Evolutionary conservation across 2,797 vertebrate genomes (phyloP), one percentile per base, ranked within the genome.

Genomic region (Hemibagrus guttatus): DNA sequence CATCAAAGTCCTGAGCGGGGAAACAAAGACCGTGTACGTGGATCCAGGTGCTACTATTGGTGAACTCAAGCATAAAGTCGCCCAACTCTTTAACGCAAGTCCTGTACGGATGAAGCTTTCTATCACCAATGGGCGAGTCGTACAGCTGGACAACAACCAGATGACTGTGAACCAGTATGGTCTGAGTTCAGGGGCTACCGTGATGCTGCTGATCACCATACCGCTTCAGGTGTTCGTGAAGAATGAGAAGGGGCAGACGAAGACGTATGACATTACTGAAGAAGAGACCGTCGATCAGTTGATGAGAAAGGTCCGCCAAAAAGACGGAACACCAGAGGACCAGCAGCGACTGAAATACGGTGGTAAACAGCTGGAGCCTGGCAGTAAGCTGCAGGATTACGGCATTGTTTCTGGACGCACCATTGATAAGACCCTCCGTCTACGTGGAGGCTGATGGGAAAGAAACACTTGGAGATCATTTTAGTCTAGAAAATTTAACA

Each of bases 331-430:
- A 0, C 72, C 88, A 0, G 89, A 5, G 64, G 89, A 83, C 82
- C 95, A 96, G 89, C 94, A 94, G 92, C 93, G 92, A 86, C 93
- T 96, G 59, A 83, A 94, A 7, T 82, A 86, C 0, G 6, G 92
- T 0, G 66, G 92, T 35, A 52, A 0, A 4, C 90, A 94, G 86
- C 91, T 96, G 89, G 80, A 23, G 0, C 0, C 0, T 0, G 90
- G 39, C 5, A 52, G n/a, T 0, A 90, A 0, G 11, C 91, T 95
- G 69, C 9, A 82, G 0, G 91, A 95, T 71, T 96, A 95, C 83
- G 1, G 4, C 0, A 90, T 96, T n/a, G 0, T 0, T 1, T 13
- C 69, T 0, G 17, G 0, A 4, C 92, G 93, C 90, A 95, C 92
- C 86, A 93, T 96, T 83, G 0, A 80, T 42, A 1, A 94, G 84